Evolutionary conservation across 1,140 invertebrate genomes (phyloP).

Genomic region (Eueides isabella): DNA sequence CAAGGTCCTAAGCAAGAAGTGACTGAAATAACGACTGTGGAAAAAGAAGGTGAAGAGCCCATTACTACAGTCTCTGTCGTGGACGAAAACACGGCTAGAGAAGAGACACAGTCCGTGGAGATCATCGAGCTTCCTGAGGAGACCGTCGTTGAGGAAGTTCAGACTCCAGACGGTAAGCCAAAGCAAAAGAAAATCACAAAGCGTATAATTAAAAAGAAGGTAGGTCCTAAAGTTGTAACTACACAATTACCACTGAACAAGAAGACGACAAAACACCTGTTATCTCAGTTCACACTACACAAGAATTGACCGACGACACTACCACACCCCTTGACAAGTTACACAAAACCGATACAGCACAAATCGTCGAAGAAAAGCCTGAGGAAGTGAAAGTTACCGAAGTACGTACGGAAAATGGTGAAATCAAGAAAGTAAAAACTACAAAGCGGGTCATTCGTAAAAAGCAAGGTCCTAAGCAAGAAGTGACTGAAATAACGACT

Average conservation of each 20-base stretch:
- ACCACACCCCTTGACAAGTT: not conserved
- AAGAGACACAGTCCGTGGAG: no score
- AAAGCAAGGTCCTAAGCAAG: not conserved
- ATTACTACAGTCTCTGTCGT: conserved; percentile 33
- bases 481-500: not conserved
- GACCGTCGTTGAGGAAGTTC: no score
- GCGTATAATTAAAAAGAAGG: conserved; percentile 65
- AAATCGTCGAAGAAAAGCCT: conserved; percentile 60
- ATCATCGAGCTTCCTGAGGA: no score
- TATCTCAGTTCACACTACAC: conserved; percentile 16
- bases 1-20: not conserved
- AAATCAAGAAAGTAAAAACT: conserved; percentile 5
- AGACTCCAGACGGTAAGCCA: not conserved
- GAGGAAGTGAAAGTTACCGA: conserved; percentile 63
- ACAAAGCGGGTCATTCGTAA: conserved; percentile 46
- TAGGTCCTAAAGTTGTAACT: conserved; percentile 58
- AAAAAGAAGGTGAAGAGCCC: conserved; percentile 18
- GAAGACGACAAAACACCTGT: conserved; percentile 46
- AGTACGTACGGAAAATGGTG: not conserved
- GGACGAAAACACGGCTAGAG: not conserved
- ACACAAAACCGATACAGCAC: not conserved
- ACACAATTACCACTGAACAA: conserved; percentile 73
- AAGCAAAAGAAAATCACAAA: conserved; percentile 52
- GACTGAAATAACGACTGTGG: not conserved
- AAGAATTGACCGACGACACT: not conserved